Conservation (phyloP, 2,113 vertebrate genomes). For the Scophthalmus maximus region DNA sequence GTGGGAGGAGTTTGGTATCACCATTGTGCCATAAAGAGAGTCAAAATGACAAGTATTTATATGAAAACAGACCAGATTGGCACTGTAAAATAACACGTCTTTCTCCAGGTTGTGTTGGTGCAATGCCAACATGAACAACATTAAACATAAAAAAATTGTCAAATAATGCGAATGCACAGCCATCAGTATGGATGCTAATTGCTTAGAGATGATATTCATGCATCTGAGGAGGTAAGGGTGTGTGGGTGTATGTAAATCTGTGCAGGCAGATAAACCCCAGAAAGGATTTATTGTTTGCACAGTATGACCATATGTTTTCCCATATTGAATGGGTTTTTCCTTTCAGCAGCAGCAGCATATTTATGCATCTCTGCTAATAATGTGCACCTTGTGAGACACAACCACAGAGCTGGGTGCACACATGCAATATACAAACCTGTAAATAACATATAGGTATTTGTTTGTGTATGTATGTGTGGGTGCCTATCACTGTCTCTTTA, state of each 20-base stretch:
- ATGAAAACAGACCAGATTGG: not conserved
- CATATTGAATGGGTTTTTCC: conserved; percentile 25
- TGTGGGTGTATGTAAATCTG: conserved; percentile 71
- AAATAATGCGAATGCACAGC: conserved; percentile 15
- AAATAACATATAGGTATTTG: not conserved
- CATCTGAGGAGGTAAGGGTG: conserved; percentile 50
- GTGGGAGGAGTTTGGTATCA: not conserved
- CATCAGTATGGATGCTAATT: conserved; percentile 55
- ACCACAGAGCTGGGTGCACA: not conserved
- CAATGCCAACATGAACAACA: conserved; percentile 14
- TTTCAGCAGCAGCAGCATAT: conserved; percentile 15
- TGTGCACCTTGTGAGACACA: conserved; percentile 1
- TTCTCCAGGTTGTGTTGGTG: conserved; percentile 1
- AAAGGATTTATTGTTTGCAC: conserved; percentile 57
- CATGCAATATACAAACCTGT: conserved; percentile 8
- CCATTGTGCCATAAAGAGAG: not conserved
- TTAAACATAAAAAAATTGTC: conserved; percentile 16
- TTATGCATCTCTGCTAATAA: conserved; percentile 36
- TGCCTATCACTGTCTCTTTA: not conserved
- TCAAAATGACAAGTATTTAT: not conserved
- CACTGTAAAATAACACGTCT: not conserved
- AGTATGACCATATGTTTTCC: conserved; percentile 59
- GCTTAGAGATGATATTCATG: conserved; percentile 42
- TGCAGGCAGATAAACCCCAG: conserved; percentile 48
- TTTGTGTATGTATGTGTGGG: not conserved